Evolutionary conservation across 2,888 invertebrate species (phyloP).

Genomic region (Odontocolon sp.): DNA sequence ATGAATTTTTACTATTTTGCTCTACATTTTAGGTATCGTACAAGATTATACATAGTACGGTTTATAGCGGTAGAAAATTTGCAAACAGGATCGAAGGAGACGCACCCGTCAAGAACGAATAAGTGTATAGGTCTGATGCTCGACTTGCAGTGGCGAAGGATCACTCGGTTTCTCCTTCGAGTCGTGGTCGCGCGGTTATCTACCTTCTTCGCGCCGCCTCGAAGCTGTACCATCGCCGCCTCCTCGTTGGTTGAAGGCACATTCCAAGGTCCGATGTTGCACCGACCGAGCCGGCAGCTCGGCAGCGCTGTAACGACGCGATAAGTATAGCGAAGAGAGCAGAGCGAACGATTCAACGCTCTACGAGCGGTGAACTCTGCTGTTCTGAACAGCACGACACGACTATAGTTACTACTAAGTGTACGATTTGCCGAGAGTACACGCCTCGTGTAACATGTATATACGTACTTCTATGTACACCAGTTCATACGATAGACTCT

Average conservation of each 20-base stretch:
- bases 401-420: slow-evolving; percentile 7
- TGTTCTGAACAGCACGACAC: neutral
- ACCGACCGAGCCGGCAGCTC: slow-evolving; percentile 51
- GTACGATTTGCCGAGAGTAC: slow-evolving; percentile 28
- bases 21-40: too few relatives aligned
- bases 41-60: too few relatives aligned
- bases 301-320: slow-evolving; percentile 66
- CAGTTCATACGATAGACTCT: slow-evolving; percentile 48
- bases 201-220: slow-evolving; percentile 51
- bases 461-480: slow-evolving; percentile 5
- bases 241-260: slow-evolving; percentile 54
- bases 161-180: slow-evolving; percentile 15
- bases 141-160: slow-evolving; percentile 9
- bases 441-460: slow-evolving; percentile 32
- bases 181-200: slow-evolving; percentile 47
- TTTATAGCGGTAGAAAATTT: too few relatives aligned
- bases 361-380: slow-evolving; percentile 18
- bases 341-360: slow-evolving; percentile 9
- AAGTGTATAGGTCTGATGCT: neutral
- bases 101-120: neutral
- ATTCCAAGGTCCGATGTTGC: slow-evolving; percentile 60
- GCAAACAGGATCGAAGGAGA: neutral
- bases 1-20: too few relatives aligned
- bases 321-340: slow-evolving; percentile 65
- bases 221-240: slow-evolving; percentile 47